Evolutionary conservation across 1,140 invertebrate genomes (phyloP), one percentile per base, ranked within the genome.

Genomic region (Brachionus sp.): DNA sequence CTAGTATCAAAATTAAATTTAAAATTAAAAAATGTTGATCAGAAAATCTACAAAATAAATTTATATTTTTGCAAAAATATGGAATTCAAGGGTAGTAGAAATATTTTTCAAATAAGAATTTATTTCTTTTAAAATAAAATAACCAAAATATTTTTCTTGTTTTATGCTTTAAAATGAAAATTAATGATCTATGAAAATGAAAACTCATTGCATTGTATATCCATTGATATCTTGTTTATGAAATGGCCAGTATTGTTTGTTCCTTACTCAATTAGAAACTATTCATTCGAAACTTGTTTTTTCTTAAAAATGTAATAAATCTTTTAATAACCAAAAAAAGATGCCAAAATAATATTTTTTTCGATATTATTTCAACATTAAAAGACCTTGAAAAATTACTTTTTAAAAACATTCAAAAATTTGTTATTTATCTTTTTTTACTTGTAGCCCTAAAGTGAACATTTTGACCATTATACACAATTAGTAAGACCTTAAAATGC

Each of bases 101-200:
- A 57, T 57, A 7, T 57, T 57, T 66, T 33, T 66, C 5, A 23
- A 66, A 66, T 29, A 66, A 64, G 19, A 64, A 66, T 66, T 37
- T 33, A 37, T 33, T 10, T 37, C 10, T 66, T 33, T 66, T 33
- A 66, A 33, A 35, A 66, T 33, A 33, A 9, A 66, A 33, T 5
- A 33, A 9, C 13, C 64, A 37, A 25, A 16, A 9, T 64, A 19
- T 66, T 37, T 66, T 66, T 37, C 33, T 66, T 66, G 25, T 66
- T 66, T 66, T 66, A 29, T 13, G 10, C 29, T 66, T 37, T 66
- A 16, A 10, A 37, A 23, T 25, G 57, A 64, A 66, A 66, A 66
- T 66, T 66, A 66, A 66, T 66, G 64, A 37, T 66, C 64, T 66
- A 66, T 66, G 64, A 66, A 66, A 23, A 13, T 37, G 33, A 66